phyloP scores from a whole-genome alignment of 2,888 invertebrate species.

The Lasioglossum marginatum region DNA sequence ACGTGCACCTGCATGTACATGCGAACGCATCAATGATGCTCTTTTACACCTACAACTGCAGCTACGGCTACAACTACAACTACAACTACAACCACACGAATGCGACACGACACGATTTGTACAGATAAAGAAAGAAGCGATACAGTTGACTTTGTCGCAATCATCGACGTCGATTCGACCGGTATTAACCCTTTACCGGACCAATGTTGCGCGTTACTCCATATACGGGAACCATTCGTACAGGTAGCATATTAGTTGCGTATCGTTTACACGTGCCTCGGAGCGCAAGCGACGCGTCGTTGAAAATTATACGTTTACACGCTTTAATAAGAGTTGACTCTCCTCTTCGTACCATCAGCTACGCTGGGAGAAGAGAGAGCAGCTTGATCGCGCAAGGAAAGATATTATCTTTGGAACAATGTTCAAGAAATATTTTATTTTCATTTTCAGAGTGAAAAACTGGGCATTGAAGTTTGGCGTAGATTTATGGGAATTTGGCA shows the following conservation, averaged over 20 bases:
- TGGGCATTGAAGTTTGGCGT: slow-evolving; percentile 97
- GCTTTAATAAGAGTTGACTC: neutral
- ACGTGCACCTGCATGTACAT: slow-evolving; percentile 20
- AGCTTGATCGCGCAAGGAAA: neutral
- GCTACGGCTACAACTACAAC: neutral
- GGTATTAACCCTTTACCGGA: neutral
- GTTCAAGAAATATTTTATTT: slow-evolving; percentile 13
- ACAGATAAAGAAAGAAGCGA: neutral
- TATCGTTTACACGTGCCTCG: no score
- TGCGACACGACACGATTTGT: neutral
- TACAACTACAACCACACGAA: neutral
- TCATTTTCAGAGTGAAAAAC: slow-evolving; percentile 91
- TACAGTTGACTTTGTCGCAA: neutral
- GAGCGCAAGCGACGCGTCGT: neutral
- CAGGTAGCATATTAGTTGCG: neutral
- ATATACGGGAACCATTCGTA: neutral
- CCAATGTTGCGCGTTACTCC: neutral
- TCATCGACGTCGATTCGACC: slow-evolving; percentile 14
- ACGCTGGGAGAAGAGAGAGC: neutral
- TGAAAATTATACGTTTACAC: neutral
- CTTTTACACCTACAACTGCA: neutral
- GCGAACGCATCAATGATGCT: slow-evolving; percentile 46
- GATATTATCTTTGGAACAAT: neutral
- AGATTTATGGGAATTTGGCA: slow-evolving; percentile 95
- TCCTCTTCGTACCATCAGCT: neutral